phyloP scores from a whole-genome alignment of 1,140 invertebrate genomes.

The Mycetomoellerius zeteki region DNA sequence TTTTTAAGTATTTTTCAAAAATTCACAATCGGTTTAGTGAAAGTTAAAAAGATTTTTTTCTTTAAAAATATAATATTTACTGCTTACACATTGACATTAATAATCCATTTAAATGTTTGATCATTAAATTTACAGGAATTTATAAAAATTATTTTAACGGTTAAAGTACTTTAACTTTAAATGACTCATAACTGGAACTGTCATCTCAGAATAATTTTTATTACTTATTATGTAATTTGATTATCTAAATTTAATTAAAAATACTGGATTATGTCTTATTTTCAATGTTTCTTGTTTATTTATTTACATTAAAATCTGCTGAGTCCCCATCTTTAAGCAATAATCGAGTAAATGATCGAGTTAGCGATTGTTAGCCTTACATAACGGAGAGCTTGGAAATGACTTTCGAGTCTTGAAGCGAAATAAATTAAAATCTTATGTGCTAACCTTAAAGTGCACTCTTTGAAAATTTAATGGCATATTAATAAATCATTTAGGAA shows the following conservation, averaged over 20 bases:
- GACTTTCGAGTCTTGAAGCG: not conserved
- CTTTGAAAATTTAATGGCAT: slow-evolving; percentile 44
- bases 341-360: not conserved
- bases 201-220: not conserved
- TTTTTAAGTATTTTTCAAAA: no score
- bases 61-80: no score
- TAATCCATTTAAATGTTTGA: no score
- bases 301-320: not conserved
- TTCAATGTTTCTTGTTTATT: not conserved
- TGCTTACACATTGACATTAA: no score
- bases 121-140: no score
- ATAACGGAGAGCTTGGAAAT: slow-evolving; percentile 6
- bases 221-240: not conserved
- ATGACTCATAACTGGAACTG: no score
- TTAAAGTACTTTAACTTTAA: no score
- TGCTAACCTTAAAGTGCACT: slow-evolving; percentile 27
- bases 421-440: slow-evolving; percentile 54
- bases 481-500: slow-evolving; percentile 62
- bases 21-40: no score
- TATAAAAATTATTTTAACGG: no score
- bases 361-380: slow-evolving; percentile 1
- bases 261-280: not conserved
- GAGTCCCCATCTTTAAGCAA: not conserved
- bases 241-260: not conserved
- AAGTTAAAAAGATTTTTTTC: no score